A percentile compares a stretch with the other conserved stretches of the same genome.
These are phyloP conservation scores for Maccullochella peelii DNA, from an alignment of 2,113 vertebrate species.

Conservation along the genomic window DNA sequence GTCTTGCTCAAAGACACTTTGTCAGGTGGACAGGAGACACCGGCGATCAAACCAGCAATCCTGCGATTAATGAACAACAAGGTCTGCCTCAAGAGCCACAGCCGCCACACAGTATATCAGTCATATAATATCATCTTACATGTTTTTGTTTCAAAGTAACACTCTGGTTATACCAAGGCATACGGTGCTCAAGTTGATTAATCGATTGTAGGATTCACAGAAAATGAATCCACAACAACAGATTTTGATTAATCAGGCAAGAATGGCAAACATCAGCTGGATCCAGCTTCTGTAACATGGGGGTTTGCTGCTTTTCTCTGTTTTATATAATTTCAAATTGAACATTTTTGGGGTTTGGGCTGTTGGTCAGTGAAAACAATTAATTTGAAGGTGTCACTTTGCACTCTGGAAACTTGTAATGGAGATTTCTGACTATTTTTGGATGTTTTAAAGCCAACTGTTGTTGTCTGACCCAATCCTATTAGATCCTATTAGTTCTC, in stretches of 20 bases:
- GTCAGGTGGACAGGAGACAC: not conserved
- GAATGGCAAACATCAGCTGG: not conserved
- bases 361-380: not conserved
- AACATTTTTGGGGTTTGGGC: not conserved
- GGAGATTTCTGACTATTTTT: not conserved
- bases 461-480: not conserved
- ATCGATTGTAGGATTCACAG: too few species aligned
- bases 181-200: not conserved
- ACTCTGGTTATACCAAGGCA: too few species aligned
- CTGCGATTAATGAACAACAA: constrained; percentile 1
- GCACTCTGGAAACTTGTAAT: not conserved
- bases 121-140: not conserved
- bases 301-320: not conserved
- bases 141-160: not conserved
- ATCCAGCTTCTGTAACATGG: not conserved
- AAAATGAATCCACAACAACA: not conserved
- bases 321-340: not conserved
- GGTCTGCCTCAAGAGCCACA: not conserved
- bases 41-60: not conserved
- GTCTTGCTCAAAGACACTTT: constrained; percentile 24
- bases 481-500: not conserved
- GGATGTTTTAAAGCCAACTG: not conserved
- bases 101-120: not conserved
- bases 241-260: not conserved
- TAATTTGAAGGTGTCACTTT: not conserved